Base-by-base conservation (phyloP, 2,888 invertebrate species). In the Drosophila mettleri region DNA sequence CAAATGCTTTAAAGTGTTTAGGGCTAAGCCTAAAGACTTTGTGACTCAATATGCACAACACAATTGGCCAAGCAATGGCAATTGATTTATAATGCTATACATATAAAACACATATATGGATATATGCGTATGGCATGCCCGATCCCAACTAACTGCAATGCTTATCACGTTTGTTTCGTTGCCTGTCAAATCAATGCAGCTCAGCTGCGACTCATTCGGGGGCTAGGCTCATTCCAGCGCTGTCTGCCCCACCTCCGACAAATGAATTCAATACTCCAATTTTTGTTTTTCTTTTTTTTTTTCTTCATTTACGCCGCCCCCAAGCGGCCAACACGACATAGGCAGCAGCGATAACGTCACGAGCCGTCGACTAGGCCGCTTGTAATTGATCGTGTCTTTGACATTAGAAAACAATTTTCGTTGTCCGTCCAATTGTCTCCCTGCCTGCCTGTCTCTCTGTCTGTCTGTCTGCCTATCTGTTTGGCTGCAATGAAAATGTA, bases 321-420 rank as follows among this genome's bases (percentile, higher is more conserved):
- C 33, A 31, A 10, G 27, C 52, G 29, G n/a, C 16, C 27, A 45
- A 12, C 29, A 39, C 39, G 29, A 53, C 52, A 53, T 27, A 7
- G 52, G 54, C 41, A 29, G 18, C 41, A 12, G 54, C 54, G 48
- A 74, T 66, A 66, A 68, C 67, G 65, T 73, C 78, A 65, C 69
- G 77, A 80, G 75, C 74, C 79, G 74, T 53, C 74, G 79, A 58
- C 74, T 81, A 75, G 83, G 63, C 64, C 81, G 78, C 72, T 82
- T 82, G 86, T 82, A 82, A 82, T 82, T 82, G 85, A 82, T 85
- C 86, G 81, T 82, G 81, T 82, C 81, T 82, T 82, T 82, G 81
- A 82, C 81, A 82, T 82, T 82, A 82, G 81, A 82, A 82, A 85
- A 85, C 71, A 75, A 58, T 71, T 71, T 71, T 71, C 52, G 65